Conservation (phyloP, 2,113 vertebrate genomes). For the Aspidoscelis tigris region DNA sequence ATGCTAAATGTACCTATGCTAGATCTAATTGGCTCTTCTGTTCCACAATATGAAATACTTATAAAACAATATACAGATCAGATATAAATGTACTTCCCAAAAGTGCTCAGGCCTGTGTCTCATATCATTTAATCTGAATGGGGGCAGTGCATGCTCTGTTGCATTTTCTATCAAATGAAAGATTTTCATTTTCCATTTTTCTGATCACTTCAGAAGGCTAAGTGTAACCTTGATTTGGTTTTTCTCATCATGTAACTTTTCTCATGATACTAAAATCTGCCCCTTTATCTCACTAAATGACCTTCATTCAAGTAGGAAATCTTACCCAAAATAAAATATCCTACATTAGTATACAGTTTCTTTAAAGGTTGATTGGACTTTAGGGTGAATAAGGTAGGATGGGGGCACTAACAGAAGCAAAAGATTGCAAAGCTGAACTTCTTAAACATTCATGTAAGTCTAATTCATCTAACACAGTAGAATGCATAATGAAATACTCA, state of each 20-base stretch:
- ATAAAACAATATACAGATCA: no score
- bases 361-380: no score
- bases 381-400: no score
- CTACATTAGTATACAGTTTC: no score
- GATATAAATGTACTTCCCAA: no score
- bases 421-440: no score
- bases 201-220: not conserved
- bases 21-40: not conserved
- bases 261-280: not conserved
- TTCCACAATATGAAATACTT: not conserved
- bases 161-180: not conserved
- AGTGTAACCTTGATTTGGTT: not conserved
- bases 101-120: no score
- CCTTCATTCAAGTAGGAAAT: not conserved
- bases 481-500: no score
- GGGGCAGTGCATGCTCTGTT: not conserved
- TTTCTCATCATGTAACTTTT: not conserved
- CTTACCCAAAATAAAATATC: no score
- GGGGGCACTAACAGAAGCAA: no score
- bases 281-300: not conserved
- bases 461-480: no score
- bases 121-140: not conserved
- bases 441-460: no score
- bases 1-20: not conserved
- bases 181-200: not conserved